Evolutionary conservation across 2,797 vertebrate genomes (phyloP).

Genomic region (Myotis planiceps): DNA sequence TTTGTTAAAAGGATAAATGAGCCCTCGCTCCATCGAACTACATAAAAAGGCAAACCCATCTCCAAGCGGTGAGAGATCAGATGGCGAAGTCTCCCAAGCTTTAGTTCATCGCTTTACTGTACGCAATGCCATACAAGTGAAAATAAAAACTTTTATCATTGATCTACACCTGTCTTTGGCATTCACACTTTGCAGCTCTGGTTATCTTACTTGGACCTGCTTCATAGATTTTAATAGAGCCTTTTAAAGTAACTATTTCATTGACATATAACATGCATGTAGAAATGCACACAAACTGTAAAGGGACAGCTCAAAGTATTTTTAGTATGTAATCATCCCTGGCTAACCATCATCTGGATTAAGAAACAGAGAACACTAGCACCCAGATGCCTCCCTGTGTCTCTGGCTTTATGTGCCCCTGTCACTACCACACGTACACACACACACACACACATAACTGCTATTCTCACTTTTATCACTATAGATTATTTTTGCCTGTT

Average conservation of each 20-base stretch:
- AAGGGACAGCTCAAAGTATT: neutral
- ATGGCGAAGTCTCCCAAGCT: neutral
- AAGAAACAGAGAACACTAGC: neutral
- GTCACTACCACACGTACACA: neutral
- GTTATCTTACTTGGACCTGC: slow-evolving; percentile 17
- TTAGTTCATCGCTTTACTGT: neutral
- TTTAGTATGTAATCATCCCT: neutral
- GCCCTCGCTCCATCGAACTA: neutral
- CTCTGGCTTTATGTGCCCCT: neutral
- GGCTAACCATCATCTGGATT: neutral
- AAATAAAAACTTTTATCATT: neutral
- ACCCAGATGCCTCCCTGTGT: neutral
- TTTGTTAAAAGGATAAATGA: neutral
- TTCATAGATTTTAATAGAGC: slow-evolving; percentile 65
- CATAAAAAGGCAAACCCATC: neutral
- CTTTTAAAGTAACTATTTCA: slow-evolving; percentile 55
- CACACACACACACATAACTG: neutral
- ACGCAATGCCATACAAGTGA: neutral
- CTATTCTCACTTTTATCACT: neutral
- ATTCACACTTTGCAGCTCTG: slow-evolving; percentile 10
- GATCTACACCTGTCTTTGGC: slow-evolving; percentile 25
- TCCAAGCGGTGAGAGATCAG: neutral
- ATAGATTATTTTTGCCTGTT: neutral
- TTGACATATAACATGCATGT: neutral
- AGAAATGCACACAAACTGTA: neutral